A percentile compares a stretch with the other conserved stretches of the same genome.
These are phyloP conservation scores for Chanos chanos DNA, from an alignment of 2,797 vertebrate genomes.

Conservation along the genomic window DNA sequence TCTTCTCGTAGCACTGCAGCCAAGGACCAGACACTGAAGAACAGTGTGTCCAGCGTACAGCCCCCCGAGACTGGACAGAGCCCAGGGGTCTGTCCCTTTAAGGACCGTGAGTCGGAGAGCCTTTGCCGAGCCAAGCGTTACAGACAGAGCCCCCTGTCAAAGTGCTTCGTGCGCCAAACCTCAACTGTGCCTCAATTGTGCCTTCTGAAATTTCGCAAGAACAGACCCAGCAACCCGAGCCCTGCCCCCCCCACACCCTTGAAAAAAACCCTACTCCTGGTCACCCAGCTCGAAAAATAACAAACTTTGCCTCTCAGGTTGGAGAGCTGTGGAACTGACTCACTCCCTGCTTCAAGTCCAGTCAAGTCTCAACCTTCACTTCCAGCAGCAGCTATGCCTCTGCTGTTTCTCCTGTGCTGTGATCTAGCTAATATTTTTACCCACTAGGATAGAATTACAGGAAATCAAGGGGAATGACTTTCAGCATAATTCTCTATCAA, in stretches of 20 bases:
- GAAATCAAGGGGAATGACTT: slow-evolving; percentile 86
- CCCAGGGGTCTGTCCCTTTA: slow-evolving; percentile 64
- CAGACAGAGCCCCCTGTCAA: slow-evolving; percentile 18
- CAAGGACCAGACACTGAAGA: slow-evolving; percentile 66
- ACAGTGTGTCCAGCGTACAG: slow-evolving; percentile 65
- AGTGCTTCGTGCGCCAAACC: slow-evolving; percentile 59
- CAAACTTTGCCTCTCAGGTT: slow-evolving; percentile 63
- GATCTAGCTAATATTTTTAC: slow-evolving; percentile 92
- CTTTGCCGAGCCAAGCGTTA: slow-evolving; percentile 31
- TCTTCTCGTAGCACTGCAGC: slow-evolving; percentile 67
- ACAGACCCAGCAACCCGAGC: slow-evolving; percentile 50
- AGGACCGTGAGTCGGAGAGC: slow-evolving; percentile 67
- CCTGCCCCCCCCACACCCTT: slow-evolving; percentile 20
- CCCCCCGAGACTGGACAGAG: slow-evolving; percentile 64
- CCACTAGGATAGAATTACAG: slow-evolving; percentile 91
- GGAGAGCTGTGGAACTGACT: slow-evolving; percentile 62
- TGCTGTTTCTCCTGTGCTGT: slow-evolving; percentile 76
- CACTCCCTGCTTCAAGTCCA: slow-evolving; percentile 63
- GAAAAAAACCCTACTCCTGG: slow-evolving; percentile 16
- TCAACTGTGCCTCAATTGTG: slow-evolving; percentile 65
- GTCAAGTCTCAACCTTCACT: slow-evolving; percentile 63
- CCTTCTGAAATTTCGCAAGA: slow-evolving; percentile 67
- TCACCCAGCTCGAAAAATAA: slow-evolving; percentile 45
- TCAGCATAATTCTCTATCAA: slow-evolving; percentile 80
- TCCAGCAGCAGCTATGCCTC: slow-evolving; percentile 66